Percentiles rank a stretch among this genome's conserved stretches.
Conservation (phyloP, 23 tunicate species). For the Halocynthia roretzi region DNA sequence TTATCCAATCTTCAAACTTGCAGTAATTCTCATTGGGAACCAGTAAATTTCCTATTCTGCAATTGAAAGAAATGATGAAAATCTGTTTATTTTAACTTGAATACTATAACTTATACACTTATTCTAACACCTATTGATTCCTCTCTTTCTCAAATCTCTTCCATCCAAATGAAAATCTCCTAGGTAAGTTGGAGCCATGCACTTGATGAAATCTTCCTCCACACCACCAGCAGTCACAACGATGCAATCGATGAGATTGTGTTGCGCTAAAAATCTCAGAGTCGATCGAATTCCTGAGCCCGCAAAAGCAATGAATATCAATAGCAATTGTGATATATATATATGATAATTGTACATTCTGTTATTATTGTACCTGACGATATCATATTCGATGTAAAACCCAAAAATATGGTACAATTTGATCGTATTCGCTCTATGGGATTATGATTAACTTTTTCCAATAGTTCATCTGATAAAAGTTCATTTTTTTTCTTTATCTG, state of each 20-base stretch:
- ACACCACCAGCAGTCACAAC: conserved; percentile 91
- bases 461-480: conserved; percentile 36
- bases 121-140: conserved; percentile 60
- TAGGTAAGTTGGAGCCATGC: conserved; percentile 85
- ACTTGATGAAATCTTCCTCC: conserved; percentile 94
- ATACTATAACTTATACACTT: background rate
- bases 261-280: conserved; percentile 71
- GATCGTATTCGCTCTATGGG: conserved; percentile 53
- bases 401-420: conserved; percentile 92
- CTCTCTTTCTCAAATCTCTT: conserved; percentile 57
- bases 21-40: conserved; percentile 95
- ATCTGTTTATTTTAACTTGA: background rate
- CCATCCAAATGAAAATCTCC: conserved; percentile 79
- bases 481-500: conserved; percentile 55
- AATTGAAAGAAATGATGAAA: background rate
- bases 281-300: conserved; percentile 61
- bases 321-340: background rate
- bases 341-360: background rate
- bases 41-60: conserved; percentile 89
- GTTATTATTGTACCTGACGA: conserved; percentile 46
- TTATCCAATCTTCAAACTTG: conserved; percentile 87
- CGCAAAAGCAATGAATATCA: background rate
- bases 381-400: conserved; percentile 87
- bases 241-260: conserved; percentile 85
- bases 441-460: conserved; percentile 53